Conservation (phyloP, 2,113 vertebrate species). For the Otis tarda region DNA sequence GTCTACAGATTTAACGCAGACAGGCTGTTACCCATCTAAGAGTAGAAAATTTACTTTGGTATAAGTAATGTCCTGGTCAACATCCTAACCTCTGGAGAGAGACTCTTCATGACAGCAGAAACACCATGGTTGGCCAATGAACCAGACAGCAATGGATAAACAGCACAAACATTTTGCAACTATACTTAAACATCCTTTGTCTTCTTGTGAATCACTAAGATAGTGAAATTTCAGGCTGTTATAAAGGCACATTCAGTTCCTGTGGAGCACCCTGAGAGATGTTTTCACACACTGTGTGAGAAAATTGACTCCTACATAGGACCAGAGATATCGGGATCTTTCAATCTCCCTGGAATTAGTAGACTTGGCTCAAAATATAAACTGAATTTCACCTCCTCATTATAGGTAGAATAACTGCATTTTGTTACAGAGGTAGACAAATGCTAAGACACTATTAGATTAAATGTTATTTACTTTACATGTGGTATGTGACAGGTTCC, state of each 20-base stretch:
- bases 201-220: not conserved
- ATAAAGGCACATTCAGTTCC: not conserved
- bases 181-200: not conserved
- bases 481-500: not conserved
- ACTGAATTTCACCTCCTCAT: not conserved
- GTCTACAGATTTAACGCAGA: not conserved
- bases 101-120: not conserved
- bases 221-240: not conserved
- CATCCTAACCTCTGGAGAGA: not conserved
- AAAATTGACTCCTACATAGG: not conserved
- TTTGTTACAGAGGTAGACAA: not conserved
- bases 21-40: not conserved
- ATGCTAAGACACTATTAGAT: not conserved
- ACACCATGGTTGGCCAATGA: not conserved
- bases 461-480: not conserved
- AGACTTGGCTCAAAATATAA: not conserved
- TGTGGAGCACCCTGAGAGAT: not conserved
- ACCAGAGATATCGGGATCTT: not conserved
- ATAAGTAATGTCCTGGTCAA: not conserved
- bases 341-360: not conserved
- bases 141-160: not conserved
- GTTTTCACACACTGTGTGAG: not conserved
- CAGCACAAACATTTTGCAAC: not conserved
- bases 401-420: not conserved
- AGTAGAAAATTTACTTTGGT: not conserved